These are phyloP conservation scores for Pandemis corylana DNA, from an alignment of 2,888 invertebrate genomes.

Conservation along the genomic window DNA sequence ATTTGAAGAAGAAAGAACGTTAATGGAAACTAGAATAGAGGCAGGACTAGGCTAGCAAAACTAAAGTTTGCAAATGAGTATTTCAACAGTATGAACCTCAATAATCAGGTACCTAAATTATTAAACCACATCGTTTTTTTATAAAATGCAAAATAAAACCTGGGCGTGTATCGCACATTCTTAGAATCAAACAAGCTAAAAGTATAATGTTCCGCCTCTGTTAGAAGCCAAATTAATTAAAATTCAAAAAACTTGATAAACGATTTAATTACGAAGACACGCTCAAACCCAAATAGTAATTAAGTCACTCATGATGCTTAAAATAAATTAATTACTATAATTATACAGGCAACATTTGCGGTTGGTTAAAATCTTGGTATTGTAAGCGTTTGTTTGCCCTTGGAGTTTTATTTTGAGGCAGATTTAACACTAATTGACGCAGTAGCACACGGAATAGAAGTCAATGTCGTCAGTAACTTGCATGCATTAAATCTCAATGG, in stretches of 20 bases:
- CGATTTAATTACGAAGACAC: slow-evolving; percentile 32
- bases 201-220: neutral
- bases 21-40: too few relatives aligned
- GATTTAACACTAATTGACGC: slow-evolving; percentile 6
- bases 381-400: slow-evolving; percentile 24
- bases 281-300: slow-evolving; percentile 12
- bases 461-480: slow-evolving; percentile 18
- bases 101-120: neutral
- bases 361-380: slow-evolving; percentile 2
- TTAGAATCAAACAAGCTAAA: neutral
- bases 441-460: slow-evolving; percentile 11
- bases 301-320: slow-evolving; percentile 28
- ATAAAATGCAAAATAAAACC: neutral
- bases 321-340: slow-evolving; percentile 31
- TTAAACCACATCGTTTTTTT: neutral
- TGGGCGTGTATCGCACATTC: neutral
- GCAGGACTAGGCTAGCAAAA: too few relatives aligned
- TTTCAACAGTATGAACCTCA: neutral
- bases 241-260: slow-evolving; percentile 17
- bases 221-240: neutral
- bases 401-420: neutral
- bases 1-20: too few relatives aligned
- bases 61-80: too few relatives aligned
- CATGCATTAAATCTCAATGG: slow-evolving; percentile 6
- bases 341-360: slow-evolving; percentile 12